Evolutionary conservation across 2,888 invertebrate species (phyloP).

Genomic region (Dolichopus griseipennis): DNA sequence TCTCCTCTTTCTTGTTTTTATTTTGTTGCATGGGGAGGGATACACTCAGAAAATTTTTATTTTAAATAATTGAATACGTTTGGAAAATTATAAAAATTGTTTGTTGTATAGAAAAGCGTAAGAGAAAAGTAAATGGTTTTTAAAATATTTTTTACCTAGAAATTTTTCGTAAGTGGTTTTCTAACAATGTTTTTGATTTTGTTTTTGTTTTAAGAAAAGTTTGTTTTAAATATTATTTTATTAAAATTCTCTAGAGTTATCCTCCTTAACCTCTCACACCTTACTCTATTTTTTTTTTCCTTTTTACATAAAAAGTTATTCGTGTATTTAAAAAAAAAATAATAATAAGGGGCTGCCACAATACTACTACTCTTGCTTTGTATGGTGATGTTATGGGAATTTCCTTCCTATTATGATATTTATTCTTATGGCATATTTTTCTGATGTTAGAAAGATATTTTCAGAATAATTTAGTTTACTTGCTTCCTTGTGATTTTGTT

Average conservation of each 20-base stretch:
- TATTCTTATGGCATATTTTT: slow-evolving; percentile 1
- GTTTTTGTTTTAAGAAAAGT: neutral
- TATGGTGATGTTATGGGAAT: neutral
- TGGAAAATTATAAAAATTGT: too few species aligned
- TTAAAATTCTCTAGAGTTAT: neutral
- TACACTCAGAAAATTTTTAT: neutral
- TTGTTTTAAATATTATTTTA: slow-evolving; percentile 1
- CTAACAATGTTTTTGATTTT: too few species aligned
- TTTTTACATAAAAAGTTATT: neutral
- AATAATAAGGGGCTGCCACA: neutral
- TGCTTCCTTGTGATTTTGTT: neutral
- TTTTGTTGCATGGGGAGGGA: neutral
- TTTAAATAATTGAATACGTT: neutral
- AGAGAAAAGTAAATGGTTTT: too few species aligned
- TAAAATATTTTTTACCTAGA: too few species aligned
- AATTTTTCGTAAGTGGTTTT: too few species aligned
- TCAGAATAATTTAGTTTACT: neutral
- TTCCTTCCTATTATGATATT: neutral
- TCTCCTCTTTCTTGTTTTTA: neutral
- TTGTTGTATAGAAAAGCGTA: too few species aligned
- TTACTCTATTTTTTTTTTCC: neutral
- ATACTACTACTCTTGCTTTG: neutral
- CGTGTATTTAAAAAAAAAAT: neutral
- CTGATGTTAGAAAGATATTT: neutral
- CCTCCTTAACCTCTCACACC: neutral